Base-by-base conservation (phyloP, 2,888 invertebrate species). In the Cenopis cana region DNA sequence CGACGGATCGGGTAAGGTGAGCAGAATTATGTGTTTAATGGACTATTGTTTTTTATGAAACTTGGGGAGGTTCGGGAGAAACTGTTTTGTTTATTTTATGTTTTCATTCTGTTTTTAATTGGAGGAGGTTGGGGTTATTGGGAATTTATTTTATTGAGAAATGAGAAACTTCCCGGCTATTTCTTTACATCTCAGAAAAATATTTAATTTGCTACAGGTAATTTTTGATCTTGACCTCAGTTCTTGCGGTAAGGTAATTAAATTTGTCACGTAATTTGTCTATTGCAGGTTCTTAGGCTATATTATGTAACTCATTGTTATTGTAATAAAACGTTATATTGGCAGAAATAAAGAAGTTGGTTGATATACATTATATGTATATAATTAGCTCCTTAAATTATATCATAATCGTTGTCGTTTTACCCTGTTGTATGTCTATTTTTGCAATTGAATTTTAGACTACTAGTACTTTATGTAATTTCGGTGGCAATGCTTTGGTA, bases 1-100 rank as follows among this genome's bases (percentile, higher is more conserved):
- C 91, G 91, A 92, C 90, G 93, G 88, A 90, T 92, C 88, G 90
- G 89, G 92, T 89, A 93, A 78, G 74, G 90, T 84, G 66, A 68
- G 88, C 79, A 85, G 62, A 78, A 69, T 73, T 20, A 18, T 59
- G 65, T 69, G 33, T 50, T 64, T 57, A 38, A 69, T 54, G 69
- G 65, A 33, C 54, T 60, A 66, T 70, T 70, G 65, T 57, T 56
- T 66, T 68, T 64, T 64, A 64, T 64, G 59, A 59, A 64, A 38
- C 64, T 64, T 59, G 60, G 60, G 50, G 67, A 20, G 50, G 17
- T 11, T 12, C 8, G 62, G 50, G 18, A 17, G 50, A 33, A 33
- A 18, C 29, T 65, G 49, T 41, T 24, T 56, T 55, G 12, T 65
- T 65, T 55, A 38, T 52, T 54, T 52, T n/a, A 38, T 33, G 38